Evolutionary conservation across 2,797 vertebrate genomes (phyloP).

Genomic region (Carapus acus): DNA sequence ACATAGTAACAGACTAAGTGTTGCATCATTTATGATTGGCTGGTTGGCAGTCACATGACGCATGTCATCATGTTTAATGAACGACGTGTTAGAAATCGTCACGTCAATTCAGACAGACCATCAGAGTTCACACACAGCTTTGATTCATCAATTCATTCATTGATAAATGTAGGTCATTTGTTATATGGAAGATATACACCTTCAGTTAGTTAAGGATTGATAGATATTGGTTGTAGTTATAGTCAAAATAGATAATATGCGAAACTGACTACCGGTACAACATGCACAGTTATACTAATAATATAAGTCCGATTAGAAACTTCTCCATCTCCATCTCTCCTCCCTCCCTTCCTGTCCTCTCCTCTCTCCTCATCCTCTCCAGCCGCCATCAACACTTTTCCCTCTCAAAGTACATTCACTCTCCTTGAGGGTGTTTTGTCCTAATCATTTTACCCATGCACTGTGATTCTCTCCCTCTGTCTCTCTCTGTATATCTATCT

Average conservation of each 20-base stretch:
- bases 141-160: too few relatives aligned
- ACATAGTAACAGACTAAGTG: conserved; percentile 41
- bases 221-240: too few relatives aligned
- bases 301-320: too few relatives aligned
- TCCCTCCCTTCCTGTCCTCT: neutral
- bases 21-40: conserved; percentile 57
- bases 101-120: conserved; percentile 7
- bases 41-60: conserved; percentile 37
- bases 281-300: too few relatives aligned
- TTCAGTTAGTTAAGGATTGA: too few relatives aligned
- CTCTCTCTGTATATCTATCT: conserved; percentile 9
- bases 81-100: conserved; percentile 27
- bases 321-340: neutral
- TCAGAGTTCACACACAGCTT: too few relatives aligned
- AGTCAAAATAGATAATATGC: too few relatives aligned
- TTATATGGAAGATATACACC: too few relatives aligned
- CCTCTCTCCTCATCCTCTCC: neutral
- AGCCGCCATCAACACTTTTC: conserved; percentile 3
- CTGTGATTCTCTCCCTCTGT: conserved; percentile 37
- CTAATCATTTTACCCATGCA: conserved; percentile 57
- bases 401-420: conserved; percentile 29
- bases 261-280: too few relatives aligned
- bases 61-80: conserved; percentile 36
- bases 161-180: too few relatives aligned
- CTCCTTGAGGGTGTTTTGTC: conserved; percentile 43